Evolutionary conservation across 2,113 vertebrate species (phyloP), one percentile per base, ranked within the genome.

Genomic region (Agelaius phoeniceus): DNA sequence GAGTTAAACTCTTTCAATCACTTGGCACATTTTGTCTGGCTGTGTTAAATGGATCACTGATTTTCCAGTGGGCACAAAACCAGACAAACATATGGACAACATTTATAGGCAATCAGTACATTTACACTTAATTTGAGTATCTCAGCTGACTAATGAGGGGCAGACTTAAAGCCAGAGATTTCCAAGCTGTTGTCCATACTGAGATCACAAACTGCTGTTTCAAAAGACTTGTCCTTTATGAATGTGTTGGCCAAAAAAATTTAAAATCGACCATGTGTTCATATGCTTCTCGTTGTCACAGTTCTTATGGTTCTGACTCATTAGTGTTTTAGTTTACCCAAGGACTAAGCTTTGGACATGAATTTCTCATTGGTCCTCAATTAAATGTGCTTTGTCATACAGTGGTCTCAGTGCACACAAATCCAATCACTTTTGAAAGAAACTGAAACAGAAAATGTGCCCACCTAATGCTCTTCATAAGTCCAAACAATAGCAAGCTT

Each of bases 121-220:
- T 65, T 73, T 86, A 69, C 37, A 69, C 57, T 24, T 76, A 95
- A 94, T 90, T 94, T 95, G 75, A 84, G 88, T 57, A 91, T 66
- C 44, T 71, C 90, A 67, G 54, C 37, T 93, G 86, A 90, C 89
- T 97, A 94, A 97, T 84, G 83, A 96, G 89, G 59, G 85, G 65
- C 77, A 78, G 84, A 86, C 71, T 90, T 94, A 54, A 72, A 95
- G 63, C 44, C 54, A 93, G 63, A 83, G 75, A 89, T 87, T 78
- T 91, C 61, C 89, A 94, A 96, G 89, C 65, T 93, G 93, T 63
- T 93, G 35, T 89, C 89, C 55, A 65, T 77, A 87, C 59, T 85
- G 74, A 94, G 24, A 94, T 61, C 33, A 68, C 15, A 72, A 81
- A 87, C n/a, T 90, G 66, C 21, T 92, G 7, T 73, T 89, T 90